Conservation (phyloP, 2,113 vertebrate genomes). For the Pomatorhinus ruficollis region DNA sequence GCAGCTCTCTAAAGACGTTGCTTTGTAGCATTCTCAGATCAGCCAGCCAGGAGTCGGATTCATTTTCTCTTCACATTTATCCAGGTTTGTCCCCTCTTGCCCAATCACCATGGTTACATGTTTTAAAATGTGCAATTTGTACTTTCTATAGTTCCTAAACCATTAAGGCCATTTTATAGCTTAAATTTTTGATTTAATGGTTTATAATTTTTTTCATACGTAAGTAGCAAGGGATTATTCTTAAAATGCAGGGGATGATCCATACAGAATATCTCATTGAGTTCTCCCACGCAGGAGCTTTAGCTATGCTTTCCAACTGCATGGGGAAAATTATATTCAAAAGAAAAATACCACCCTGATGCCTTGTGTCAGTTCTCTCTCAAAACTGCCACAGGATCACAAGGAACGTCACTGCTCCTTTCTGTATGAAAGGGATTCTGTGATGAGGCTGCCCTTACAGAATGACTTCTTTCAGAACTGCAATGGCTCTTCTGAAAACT, state of each 20-base stretch:
- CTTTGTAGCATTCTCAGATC: not conserved
- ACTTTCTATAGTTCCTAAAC: not conserved
- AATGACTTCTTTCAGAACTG: not conserved
- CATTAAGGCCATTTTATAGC: not conserved
- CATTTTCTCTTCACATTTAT: not conserved
- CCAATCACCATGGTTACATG: not conserved
- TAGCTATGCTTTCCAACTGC: not conserved
- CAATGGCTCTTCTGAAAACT: not conserved
- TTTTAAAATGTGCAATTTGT: not conserved
- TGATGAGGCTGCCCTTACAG: not conserved
- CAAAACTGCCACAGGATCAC: not conserved
- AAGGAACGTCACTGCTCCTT: not conserved
- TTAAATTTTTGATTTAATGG: not conserved
- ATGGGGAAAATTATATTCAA: accelerated
- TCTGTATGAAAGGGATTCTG: not conserved
- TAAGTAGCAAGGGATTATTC: not conserved
- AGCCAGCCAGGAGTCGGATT: not conserved
- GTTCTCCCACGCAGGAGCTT: not conserved
- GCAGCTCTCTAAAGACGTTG: not conserved
- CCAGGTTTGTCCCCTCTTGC: not conserved
- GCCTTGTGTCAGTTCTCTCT: not conserved
- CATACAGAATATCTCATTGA: not conserved
- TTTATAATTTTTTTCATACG: not conserved
- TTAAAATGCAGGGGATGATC: not conserved
- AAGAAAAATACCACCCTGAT: not conserved